Base-by-base conservation (phyloP, 2,113 vertebrate genomes). In the Ammodytes marinus region DNA sequence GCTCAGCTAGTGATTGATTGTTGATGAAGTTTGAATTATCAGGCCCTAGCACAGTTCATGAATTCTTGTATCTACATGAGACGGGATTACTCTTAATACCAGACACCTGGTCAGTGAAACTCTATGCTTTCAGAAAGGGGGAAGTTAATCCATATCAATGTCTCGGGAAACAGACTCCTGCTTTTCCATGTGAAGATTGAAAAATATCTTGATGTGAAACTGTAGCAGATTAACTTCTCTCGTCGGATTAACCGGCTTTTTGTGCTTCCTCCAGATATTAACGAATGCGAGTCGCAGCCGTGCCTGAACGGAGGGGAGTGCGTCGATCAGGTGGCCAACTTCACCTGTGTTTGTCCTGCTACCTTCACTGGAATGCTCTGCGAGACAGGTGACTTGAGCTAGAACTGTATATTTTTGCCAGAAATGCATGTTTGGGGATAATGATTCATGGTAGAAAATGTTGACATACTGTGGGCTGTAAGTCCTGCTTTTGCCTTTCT, bases 221-320 rank as follows among this genome's bases (percentile, higher is more conserved):
- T 27, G 40, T 52, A 72, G 15, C 57, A 17, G 61, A 74, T 69
- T 4, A 72, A 79, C 13, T 45, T 79, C 40, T 60, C 4, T 9
- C 55, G 17, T 77, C 53, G 67, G 57, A 78, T 69, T 58, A 37
- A 40, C 40, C 35, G 39, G 39, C 43, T 12, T 80, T 80, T 64
- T 88, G 70, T 71, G 39, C 14, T 8, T 74, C 61, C 19, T 50
- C 9, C 79, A 99, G 98, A 98, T 17, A 80, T 98, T 54, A 94
- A 98, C 0, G 96, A 97, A 50, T 99, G 98, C 0, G 89, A 92
- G 77, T 96, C 97, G 0, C 93, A 84, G 87, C 97, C 97, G 0
- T 99, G 98, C 88, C 93, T 97, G 86, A 98, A 98, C 0, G 96
- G 97, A 0, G 98, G 96, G 3, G 93, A 93, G 1, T 99, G 98